Conservation (phyloP, 2,797 vertebrate species). For the Sebastes melanostomus region DNA sequence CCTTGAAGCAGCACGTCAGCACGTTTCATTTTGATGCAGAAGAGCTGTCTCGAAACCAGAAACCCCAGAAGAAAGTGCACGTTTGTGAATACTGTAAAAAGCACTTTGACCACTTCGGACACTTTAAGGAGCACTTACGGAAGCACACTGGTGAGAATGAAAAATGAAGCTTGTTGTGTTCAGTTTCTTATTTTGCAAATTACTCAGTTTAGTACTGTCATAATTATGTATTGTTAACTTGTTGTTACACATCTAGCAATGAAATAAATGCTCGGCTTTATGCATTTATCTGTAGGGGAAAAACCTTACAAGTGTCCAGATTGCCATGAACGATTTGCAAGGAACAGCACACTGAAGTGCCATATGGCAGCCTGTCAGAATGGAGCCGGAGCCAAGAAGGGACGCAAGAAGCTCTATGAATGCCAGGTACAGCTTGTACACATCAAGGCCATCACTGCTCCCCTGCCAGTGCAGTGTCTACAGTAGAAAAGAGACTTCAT, state of each 20-base stretch:
- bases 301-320: conserved; percentile 98
- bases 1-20: conserved; percentile 93
- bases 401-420: conserved; percentile 97
- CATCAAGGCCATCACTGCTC: background rate
- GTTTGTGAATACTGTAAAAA: conserved; percentile 97
- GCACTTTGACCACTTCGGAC: conserved; percentile 98
- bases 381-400: conserved; percentile 96
- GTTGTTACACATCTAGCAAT: background rate
- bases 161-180: background rate
- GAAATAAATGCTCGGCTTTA: background rate
- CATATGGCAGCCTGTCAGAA: conserved; percentile 97
- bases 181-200: background rate
- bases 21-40: conserved; percentile 93
- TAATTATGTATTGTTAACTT: background rate
- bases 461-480: background rate
- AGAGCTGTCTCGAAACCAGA: conserved; percentile 89
- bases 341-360: conserved; percentile 97
- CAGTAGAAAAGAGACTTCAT: background rate
- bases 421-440: conserved; percentile 88
- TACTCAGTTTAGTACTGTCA: background rate
- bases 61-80: conserved; percentile 94
- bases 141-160: conserved; percentile 93
- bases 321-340: conserved; percentile 95
- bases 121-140: conserved; percentile 97
- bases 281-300: conserved; percentile 85